Conservation (phyloP, 1,140 invertebrate genomes). For the Procambarus virginalis region DNA sequence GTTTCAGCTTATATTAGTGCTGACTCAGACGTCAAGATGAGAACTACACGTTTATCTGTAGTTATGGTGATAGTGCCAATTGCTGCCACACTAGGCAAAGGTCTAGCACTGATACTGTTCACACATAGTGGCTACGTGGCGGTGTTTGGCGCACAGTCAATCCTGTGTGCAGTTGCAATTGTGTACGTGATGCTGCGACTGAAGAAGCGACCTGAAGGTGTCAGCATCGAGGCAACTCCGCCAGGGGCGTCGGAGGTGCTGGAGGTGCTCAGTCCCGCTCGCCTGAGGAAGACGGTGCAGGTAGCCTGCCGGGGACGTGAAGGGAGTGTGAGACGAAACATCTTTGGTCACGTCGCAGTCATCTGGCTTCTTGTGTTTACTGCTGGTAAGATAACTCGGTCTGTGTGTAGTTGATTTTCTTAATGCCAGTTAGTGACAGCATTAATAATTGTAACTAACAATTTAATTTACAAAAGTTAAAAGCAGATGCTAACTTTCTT, state of each 20-base stretch:
- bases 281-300: background rate
- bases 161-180: background rate
- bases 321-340: background rate
- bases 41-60: slow-evolving; percentile 28
- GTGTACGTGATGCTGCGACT: slow-evolving; percentile 28
- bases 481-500: no score
- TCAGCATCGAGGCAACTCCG: no score
- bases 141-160: slow-evolving; percentile 11
- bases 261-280: background rate
- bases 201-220: background rate
- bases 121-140: slow-evolving; percentile 14
- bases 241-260: no score
- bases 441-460: no score
- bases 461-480: no score
- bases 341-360: slow-evolving; percentile 20
- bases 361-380: slow-evolving; percentile 11
- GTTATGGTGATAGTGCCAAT: background rate
- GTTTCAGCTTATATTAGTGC: slow-evolving; percentile 30
- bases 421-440: no score
- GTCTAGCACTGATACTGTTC: background rate
- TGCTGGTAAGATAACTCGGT: background rate
- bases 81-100: background rate
- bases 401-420: no score
- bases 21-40: background rate
- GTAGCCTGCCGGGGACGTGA: background rate